phyloP scores from a whole-genome alignment of 2,113 vertebrate species.

The Platysternon megacephalum region DNA sequence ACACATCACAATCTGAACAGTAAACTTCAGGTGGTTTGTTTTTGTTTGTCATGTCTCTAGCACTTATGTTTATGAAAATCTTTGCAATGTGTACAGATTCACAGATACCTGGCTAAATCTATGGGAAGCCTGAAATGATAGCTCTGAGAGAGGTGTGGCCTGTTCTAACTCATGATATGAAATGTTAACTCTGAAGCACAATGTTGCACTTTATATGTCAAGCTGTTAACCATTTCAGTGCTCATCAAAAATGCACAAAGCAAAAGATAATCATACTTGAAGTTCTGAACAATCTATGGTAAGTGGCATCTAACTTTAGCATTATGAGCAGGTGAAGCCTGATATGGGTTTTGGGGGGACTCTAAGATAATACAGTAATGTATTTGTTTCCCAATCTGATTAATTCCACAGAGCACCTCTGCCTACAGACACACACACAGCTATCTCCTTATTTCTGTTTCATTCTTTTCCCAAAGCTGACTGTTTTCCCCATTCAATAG shows the following conservation, averaged over 20 bases:
- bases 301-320: neutral
- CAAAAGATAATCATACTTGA: neutral
- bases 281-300: neutral
- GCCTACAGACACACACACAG: neutral
- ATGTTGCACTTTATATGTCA: neutral
- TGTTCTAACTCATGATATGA: neutral
- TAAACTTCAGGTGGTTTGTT: slow-evolving; percentile 18
- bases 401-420: slow-evolving; percentile 29
- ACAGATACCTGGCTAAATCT: neutral
- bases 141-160: neutral
- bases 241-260: neutral
- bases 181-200: slow-evolving; percentile 31
- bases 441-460: neutral
- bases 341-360: neutral
- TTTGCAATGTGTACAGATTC: neutral
- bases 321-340: neutral
- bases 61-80: slow-evolving; percentile 11
- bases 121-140: neutral
- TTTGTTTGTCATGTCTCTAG: slow-evolving; percentile 16
- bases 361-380: too few relatives aligned
- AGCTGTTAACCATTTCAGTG: neutral
- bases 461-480: neutral
- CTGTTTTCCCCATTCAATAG: too few relatives aligned
- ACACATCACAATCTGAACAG: neutral
- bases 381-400: neutral